A percentile compares a stretch with the other conserved stretches of the same genome.
Conservation (phyloP, 2,113 vertebrate species). For the Oreochromis niloticus region DNA sequence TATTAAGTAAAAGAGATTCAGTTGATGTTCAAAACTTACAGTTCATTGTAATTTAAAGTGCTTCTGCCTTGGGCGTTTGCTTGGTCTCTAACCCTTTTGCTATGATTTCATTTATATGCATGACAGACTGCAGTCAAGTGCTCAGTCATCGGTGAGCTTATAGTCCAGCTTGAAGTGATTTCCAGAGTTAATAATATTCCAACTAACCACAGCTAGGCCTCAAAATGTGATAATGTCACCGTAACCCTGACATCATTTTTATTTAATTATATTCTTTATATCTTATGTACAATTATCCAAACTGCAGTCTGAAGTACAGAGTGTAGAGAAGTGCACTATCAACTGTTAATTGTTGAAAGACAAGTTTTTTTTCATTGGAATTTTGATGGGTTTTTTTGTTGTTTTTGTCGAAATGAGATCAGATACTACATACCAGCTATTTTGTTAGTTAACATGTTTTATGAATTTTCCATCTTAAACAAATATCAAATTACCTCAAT, state of each 20-base stretch:
- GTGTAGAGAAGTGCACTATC: neutral
- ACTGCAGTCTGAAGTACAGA: neutral
- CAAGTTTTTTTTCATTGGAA: neutral
- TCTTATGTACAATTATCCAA: neutral
- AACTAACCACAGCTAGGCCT: slow-evolving; percentile 21
- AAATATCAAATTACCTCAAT: neutral
- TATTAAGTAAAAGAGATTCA: neutral
- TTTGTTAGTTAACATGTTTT: neutral
- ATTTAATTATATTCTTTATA: neutral
- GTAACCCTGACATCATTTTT: neutral
- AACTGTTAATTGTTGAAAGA: neutral
- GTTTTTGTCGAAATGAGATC: neutral
- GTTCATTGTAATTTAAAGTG: neutral
- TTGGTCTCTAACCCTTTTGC: neutral
- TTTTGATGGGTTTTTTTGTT: neutral
- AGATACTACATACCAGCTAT: neutral
- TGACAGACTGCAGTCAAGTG: neutral
- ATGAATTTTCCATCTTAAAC: slow-evolving; percentile 7
- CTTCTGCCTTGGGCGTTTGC: neutral
- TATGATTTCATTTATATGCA: slow-evolving; percentile 11
- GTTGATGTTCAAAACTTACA: neutral
- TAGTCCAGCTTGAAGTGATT: slow-evolving; percentile 47
- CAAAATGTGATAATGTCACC: slow-evolving; percentile 1
- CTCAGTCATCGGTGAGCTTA: slow-evolving; percentile 19
- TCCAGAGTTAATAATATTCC: slow-evolving; percentile 31